Evolutionary conservation across 2,888 invertebrate species (phyloP).

Genomic region (Pyrrhosoma nymphula): DNA sequence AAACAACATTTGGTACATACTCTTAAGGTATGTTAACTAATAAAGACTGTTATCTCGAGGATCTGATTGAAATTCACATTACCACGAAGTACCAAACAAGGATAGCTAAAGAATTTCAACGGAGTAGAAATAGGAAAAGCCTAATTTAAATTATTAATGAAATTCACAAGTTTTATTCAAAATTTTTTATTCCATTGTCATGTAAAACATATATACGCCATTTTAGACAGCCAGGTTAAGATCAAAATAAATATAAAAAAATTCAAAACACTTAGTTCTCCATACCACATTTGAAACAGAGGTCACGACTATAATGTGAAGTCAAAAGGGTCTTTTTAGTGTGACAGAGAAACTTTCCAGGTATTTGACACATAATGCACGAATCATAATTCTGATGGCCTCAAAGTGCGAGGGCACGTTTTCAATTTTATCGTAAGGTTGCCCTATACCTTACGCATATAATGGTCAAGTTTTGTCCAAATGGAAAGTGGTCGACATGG

Average conservation of each 20-base stretch:
- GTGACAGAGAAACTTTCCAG: not conserved
- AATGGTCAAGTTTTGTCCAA: conserved; percentile 24
- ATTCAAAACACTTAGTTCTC: not conserved
- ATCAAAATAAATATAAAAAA: not conserved
- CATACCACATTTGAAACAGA: not conserved
- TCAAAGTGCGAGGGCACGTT: not conserved
- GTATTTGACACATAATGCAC: not conserved
- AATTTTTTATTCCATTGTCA: not conserved
- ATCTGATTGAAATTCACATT: too few species aligned
- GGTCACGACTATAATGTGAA: not conserved
- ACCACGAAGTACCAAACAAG: too few species aligned
- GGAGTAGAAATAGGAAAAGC: not conserved
- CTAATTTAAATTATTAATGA: too few species aligned
- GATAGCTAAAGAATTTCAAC: not conserved
- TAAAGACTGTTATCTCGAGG: too few species aligned
- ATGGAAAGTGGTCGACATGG: not conserved
- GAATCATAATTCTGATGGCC: not conserved
- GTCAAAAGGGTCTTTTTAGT: not conserved
- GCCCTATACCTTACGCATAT: not conserved
- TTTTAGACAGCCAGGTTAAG: not conserved
- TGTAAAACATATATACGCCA: not conserved
- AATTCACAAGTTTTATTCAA: not conserved
- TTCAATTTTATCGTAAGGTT: not conserved
- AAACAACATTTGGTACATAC: too few species aligned
- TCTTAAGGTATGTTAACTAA: too few species aligned